These are phyloP conservation scores for Incurvaria masculella DNA, from an alignment of 2,888 invertebrate genomes.

Conservation along the genomic window DNA sequence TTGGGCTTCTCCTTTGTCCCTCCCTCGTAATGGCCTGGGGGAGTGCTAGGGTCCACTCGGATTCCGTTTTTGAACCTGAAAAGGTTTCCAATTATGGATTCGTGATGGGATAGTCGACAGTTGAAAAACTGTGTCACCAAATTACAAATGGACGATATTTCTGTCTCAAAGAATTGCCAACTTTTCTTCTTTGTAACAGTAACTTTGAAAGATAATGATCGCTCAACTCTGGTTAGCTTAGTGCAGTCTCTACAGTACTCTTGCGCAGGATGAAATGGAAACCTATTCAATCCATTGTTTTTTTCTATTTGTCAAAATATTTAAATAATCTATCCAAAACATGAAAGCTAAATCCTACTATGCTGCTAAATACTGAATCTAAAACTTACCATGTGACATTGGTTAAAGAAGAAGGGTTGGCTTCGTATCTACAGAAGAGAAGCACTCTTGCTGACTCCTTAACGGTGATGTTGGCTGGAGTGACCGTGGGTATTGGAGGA, in stretches of 20 bases:
- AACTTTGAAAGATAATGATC: no score
- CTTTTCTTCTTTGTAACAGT: no score
- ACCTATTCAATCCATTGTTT: no score
- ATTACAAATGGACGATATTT: no score
- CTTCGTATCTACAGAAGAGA: slow-evolving; percentile 77
- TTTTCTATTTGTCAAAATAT: not conserved
- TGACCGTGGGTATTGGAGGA: slow-evolving; percentile 78
- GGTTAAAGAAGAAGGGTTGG: slow-evolving; percentile 78
- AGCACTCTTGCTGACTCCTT: slow-evolving; percentile 73
- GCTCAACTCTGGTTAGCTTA: no score
- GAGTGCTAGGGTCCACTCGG: slow-evolving; percentile 46
- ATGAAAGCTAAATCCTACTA: not conserved
- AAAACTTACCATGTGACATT: slow-evolving; percentile 73
- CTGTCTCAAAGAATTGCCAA: no score
- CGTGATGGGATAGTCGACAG: no score
- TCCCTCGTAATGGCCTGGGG: slow-evolving; percentile 62
- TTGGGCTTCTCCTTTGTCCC: slow-evolving; percentile 73
- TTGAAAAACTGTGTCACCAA: no score
- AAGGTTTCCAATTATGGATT: no score
- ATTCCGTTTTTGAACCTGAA: slow-evolving; percentile 70
- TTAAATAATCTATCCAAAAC: slow-evolving; percentile 1
- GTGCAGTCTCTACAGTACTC: no score
- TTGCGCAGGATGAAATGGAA: no score
- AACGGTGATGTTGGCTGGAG: slow-evolving; percentile 71
- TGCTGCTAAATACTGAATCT: slow-evolving; percentile 6